Base-by-base conservation (phyloP, 1,140 invertebrate genomes). In the Drosophila mayri region DNA sequence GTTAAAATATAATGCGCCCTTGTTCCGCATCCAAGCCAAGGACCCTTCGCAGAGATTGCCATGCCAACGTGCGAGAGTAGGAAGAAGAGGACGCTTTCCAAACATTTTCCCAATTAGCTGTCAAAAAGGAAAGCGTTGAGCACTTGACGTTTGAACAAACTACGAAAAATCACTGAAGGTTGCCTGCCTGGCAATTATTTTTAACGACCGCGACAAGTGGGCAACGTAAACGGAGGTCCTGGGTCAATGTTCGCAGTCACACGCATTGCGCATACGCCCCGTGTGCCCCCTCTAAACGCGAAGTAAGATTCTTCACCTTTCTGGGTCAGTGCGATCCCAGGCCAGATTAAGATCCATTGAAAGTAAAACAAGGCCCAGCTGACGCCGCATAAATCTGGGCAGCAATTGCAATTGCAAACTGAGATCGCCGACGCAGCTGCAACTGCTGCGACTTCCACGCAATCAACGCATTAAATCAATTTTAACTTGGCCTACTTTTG, bases 401-500 rank as follows among this genome's bases (percentile, higher is more conserved):
- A 16, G 44, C 44, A 47, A 44, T 35, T 16, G 16, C 9, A 11
- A n/a, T n/a, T 2, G 78, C 71, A 65, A 57, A 47, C 63, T 25
- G 54, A 43, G 16, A 57, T 35, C 61, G 80, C 73, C 76, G 67
- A 70, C 65, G 77, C 66, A 55, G 35, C 30, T 38, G 63, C 58
- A 46, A 46, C 47, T 47, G 52, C 64, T 16, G 46, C 54, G 66
- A 58, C 79, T 55, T 86, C 75, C 74, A 66, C 46, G 59, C 83
- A 87, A 87, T 88, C 83, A 81, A 72, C 54, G 74, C 83, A 88
- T 88, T 91, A 91, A 91, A 91, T 91, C 87, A 91, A 84, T 91
- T 91, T 91, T 91, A 90, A 88, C 83, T 91, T 91, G 88, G 87
- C 87, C 87, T 91, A 91, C 87, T 81, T 91, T 81, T 60, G 44